Percentiles rank a stretch among this genome's conserved stretches.
These are phyloP conservation scores for Strigamia maritima DNA, from an alignment of 2,888 invertebrate species.

Conservation along the genomic window DNA sequence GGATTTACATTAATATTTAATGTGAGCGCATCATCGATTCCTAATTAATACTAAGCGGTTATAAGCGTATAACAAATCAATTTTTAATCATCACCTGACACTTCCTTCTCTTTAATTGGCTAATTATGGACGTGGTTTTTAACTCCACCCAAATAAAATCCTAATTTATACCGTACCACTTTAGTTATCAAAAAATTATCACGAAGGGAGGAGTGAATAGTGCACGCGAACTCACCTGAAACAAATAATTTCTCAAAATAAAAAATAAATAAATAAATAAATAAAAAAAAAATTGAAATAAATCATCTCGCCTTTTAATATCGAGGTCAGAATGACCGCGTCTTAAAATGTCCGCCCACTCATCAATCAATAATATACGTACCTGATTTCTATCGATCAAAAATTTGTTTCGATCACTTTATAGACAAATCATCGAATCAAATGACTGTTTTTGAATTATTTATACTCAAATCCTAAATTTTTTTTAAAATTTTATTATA, in stretches of 20 bases:
- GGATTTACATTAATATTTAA: no score
- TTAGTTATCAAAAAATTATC: constrained; percentile 9
- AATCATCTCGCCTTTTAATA: neutral
- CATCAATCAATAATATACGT: constrained; percentile 7
- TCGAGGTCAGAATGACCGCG: neutral
- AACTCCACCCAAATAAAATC: constrained; percentile 4
- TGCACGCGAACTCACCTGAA: constrained; percentile 2
- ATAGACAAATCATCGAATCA: no score
- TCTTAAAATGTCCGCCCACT: neutral
- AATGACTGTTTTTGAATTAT: no score
- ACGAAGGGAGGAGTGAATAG: neutral
- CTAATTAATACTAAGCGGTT: neutral
- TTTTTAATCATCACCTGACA: constrained; percentile 8
- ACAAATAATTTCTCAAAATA: neutral
- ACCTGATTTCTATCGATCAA: neutral
- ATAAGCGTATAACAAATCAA: neutral
- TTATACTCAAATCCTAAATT: neutral
- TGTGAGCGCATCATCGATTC: no score
- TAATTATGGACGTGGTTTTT: neutral
- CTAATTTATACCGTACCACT: neutral
- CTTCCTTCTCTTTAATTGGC: neutral
- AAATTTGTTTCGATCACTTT: neutral
- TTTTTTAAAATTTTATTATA: neutral
- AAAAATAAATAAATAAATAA: neutral
- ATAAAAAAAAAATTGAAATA: neutral